Base-by-base conservation (phyloP, 2,888 invertebrate genomes). In the Stictocephala bisonia region DNA sequence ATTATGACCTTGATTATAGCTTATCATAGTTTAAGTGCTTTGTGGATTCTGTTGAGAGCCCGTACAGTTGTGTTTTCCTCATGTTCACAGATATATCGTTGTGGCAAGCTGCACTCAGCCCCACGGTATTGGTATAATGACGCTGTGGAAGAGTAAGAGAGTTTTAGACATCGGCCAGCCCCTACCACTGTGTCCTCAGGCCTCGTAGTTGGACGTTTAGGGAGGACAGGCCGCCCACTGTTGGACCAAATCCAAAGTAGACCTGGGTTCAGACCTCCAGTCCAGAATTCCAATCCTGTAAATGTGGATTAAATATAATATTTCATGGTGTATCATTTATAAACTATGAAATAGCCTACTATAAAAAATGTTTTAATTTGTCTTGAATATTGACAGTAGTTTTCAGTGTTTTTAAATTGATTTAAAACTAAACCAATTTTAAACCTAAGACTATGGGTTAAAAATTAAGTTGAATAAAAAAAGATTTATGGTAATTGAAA, bases 241-340 rank as follows among this genome's bases (percentile, higher is more conserved):
- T 91, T 91, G 13, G 93, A 89, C 94, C 94, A 94, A 82, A 94
- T 94, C 94, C 94, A 94, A 66, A 94, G 85, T 13, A 94, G 85
- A 0, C 94, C 94, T 0, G 94, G 94, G 85, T 94, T 94, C 72
- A 94, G 85, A 0, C 93, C 94, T 29, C 93, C 94, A 13, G 93
- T 90, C 94, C 94, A 94, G 83, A 89, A 93, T 80, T 92, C 92
- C 77, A 87, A 88, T 6, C 90, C 92, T 87, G 85, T 48, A 77
- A n/a, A n/a, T n/a, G n/a, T n/a, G n/a, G n/a, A n/a, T n/a, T n/a
- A n/a, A n/a, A n/a, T n/a, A n/a, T n/a, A n/a, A n/a, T n/a, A n/a
- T n/a, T n/a, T n/a, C n/a, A n/a, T n/a, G n/a, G n/a, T n/a, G n/a
- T n/a, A n/a, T n/a, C n/a, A n/a, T n/a, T n/a, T n/a, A n/a, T n/a